Evolutionary conservation across 2,113 vertebrate genomes (phyloP).

Genomic region (Aramus guarauna): DNA sequence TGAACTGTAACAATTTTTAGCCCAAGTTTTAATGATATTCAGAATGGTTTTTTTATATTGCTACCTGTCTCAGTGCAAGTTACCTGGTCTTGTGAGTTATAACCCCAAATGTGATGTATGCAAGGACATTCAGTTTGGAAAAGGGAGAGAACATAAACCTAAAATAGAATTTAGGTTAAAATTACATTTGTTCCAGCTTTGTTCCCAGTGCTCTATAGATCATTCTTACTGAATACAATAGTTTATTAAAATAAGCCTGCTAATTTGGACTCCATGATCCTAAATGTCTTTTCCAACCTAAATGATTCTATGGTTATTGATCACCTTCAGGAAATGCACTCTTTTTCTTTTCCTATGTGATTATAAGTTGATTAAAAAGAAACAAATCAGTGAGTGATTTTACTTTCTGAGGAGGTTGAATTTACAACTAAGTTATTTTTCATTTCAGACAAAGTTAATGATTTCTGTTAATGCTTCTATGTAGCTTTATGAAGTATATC

Average conservation of each 20-base stretch:
- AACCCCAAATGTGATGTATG: not conserved
- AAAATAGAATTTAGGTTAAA: not conserved
- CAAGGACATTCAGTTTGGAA: not conserved
- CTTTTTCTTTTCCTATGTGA: not conserved
- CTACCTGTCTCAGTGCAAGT: not conserved
- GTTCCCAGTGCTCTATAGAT: not conserved
- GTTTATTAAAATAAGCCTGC: not conserved
- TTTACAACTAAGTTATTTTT: not conserved
- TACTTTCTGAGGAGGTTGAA: not conserved
- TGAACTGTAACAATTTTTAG: not conserved
- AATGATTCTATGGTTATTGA: not conserved
- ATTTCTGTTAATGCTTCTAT: not conserved
- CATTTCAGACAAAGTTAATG: not conserved
- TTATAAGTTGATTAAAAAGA: not conserved
- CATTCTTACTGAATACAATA: not conserved
- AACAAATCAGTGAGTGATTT: not conserved
- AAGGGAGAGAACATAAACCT: not conserved
- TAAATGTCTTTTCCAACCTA: not conserved
- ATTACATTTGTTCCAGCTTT: not conserved
- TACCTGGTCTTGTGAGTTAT: not conserved
- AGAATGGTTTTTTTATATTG: not conserved
- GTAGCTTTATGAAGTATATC: not conserved
- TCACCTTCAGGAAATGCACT: not conserved
- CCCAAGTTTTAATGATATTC: not conserved
- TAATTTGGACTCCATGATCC: not conserved